Evolutionary conservation across 2,888 invertebrate genomes (phyloP), one percentile per base, ranked within the genome.

Genomic region (Pocota personata): DNA sequence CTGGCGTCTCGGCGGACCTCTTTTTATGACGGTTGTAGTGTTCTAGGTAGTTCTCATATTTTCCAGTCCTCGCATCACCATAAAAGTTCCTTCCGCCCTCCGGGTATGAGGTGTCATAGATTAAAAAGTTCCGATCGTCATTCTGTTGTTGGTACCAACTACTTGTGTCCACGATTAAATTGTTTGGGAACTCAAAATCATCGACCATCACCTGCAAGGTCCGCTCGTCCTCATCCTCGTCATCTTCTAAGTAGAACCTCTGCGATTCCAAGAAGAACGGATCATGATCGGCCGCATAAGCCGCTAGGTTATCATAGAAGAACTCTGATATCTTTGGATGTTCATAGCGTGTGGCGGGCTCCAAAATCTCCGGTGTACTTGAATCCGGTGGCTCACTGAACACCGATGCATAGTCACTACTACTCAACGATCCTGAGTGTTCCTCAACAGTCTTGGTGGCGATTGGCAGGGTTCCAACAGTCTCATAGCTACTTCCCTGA

Each of bases 351-450:
- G 58, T 66, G 1, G 48, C 43, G 16, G 50, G 69, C 10, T 67
- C 72, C 0, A 46, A 3, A 7, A 60, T 12, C 32, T 76, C 66
- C 0, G 86, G 71, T 21, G 60, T 35, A 40, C 32, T 46, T 5
- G 50, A 43, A 1, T 69, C 64, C 0, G 35, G 50, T 0, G 77
- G 90, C 0, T 91, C 92, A 77, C 92, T 92, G 57, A 92, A 92
- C 0, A 92, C 92, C 0, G 92, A 92, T 8, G 92, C 92, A 80
- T 92, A 92, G 76, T 92, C 92, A 62, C 92, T 92, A 84, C 92
- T 92, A 88, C 92, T 92, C 62, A 92, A 73, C 2, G 92, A 92
- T 52, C 92, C 92, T 2, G 92, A 92, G 24, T 88, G 78, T 43
- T 80, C 73, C 77, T 88, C 79, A 86, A 88, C 86, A 82, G 58